Percentiles rank a stretch among this genome's conserved stretches.
Conservation (phyloP, 2,888 invertebrate genomes). For the Peribatodes rhomboidaria region DNA sequence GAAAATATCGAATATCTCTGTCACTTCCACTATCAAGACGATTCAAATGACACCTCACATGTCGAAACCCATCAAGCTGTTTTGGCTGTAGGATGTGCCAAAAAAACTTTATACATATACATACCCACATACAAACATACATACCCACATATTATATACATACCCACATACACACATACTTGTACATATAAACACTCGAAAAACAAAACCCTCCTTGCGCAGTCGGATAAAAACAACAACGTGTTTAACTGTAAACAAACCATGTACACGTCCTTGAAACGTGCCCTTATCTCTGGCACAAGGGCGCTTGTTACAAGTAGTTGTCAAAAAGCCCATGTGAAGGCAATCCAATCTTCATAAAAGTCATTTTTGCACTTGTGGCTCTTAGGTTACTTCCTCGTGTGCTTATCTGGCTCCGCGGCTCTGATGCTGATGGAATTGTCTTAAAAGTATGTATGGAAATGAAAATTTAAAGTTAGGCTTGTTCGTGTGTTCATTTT, state of each 20-base stretch:
- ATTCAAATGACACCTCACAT: no score
- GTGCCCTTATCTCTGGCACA: constrained; percentile 13
- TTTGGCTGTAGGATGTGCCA: no score
- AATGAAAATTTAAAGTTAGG: constrained; percentile 2
- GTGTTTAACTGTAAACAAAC: background rate
- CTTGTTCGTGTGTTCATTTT: no score
- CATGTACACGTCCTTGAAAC: background rate
- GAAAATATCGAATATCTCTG: no score
- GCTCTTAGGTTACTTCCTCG: constrained; percentile 14
- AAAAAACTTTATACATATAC: no score
- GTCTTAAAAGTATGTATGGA: constrained; percentile 1
- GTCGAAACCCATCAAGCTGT: no score
- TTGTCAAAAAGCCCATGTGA: constrained; percentile 21
- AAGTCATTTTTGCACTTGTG: constrained; percentile 30
- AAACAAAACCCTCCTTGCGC: background rate
- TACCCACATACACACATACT: no score
- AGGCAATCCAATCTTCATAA: constrained; percentile 39
- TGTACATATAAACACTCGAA: no score
- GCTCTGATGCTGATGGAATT: constrained; percentile 8
- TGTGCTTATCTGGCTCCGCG: constrained; percentile 17
- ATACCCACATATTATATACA: no score
- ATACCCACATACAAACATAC: no score
- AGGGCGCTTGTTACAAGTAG: constrained; percentile 27
- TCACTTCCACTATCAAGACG: no score
- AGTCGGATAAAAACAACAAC: background rate